These are phyloP conservation scores for Actenoides hombroni DNA, from an alignment of 2,113 vertebrate genomes.

Conservation along the genomic window DNA sequence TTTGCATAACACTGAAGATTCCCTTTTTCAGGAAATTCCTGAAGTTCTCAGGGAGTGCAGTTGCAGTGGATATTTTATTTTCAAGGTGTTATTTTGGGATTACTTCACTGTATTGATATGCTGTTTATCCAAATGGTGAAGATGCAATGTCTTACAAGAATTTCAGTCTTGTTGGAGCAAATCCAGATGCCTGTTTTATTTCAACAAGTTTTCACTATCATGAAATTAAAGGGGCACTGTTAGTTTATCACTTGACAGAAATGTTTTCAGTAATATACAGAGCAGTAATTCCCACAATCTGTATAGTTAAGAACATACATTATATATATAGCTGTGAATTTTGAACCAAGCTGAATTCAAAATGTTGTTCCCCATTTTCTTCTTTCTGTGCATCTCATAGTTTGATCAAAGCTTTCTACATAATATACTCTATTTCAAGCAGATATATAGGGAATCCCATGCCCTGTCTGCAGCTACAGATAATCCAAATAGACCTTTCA, in stretches of 20 bases:
- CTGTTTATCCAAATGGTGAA: conserved; percentile 27
- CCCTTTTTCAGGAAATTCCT: neutral
- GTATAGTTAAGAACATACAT: neutral
- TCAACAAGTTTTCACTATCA: conserved; percentile 33
- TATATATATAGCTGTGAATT: neutral
- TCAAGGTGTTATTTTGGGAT: conserved; percentile 28
- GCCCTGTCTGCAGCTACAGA: accelerated
- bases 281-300: neutral
- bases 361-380: neutral
- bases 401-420: neutral
- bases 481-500: neutral
- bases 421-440: neutral
- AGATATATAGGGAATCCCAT: neutral
- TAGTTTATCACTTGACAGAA: neutral
- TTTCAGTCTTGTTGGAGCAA: neutral
- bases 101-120: conserved; percentile 36
- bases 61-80: conserved; percentile 25
- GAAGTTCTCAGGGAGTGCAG: neutral
- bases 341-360: neutral
- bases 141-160: neutral
- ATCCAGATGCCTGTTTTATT: conserved; percentile 50
- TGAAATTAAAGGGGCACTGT: neutral
- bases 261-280: neutral
- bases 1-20: neutral
- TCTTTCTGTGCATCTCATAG: neutral